Evolutionary conservation across 2,113 vertebrate species (phyloP), one percentile per base, ranked within the genome.

Genomic region (Sclerurus mexicanus): DNA sequence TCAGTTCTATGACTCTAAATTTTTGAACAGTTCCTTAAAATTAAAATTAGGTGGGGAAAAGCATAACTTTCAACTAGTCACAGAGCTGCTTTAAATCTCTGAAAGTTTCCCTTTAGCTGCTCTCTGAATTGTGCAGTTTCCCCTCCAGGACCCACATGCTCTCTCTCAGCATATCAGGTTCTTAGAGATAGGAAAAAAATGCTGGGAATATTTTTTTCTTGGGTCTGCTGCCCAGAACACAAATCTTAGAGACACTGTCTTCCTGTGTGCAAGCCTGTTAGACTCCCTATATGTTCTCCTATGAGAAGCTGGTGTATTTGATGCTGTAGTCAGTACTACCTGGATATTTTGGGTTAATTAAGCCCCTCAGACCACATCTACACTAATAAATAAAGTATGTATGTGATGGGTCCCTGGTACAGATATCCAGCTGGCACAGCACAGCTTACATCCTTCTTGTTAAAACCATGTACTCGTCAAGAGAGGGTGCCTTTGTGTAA

Each of bases 21-120:
- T 96, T 96, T 95, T 97, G 31, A 97, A 81, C 79, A 86, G 72
- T 77, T 94, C 33, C 83, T 95, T 95, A 94, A 94, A 95, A 96
- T 90, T 88, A 94, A 96, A 91, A 95, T 94, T 58, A 94, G 72
- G 13, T 90, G 23, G 79, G 93, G 93, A 84, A 92, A 94, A 86
- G 52, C 2, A 0, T 85, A 87, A 90, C 85, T 95, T 97, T 93
- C 68, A 96, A 64, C 68, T 94, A 90, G 79, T 68, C 83, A 77
- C 95, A 92, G 85, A 93, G 85, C 68, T 96, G 74, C 85, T 92
- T 96, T 86, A 90, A 96, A 94, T 84, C 60, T 84, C 76, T 95
- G 85, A 90, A 95, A 90, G 39, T 84, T 90, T 93, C 85, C 31
- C 72, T 91, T 95, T 80, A 58, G 68, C 72, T 81, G 44, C 64